These are phyloP conservation scores for Phengaris alcon DNA, from an alignment of 2,888 invertebrate genomes.

Conservation along the genomic window DNA sequence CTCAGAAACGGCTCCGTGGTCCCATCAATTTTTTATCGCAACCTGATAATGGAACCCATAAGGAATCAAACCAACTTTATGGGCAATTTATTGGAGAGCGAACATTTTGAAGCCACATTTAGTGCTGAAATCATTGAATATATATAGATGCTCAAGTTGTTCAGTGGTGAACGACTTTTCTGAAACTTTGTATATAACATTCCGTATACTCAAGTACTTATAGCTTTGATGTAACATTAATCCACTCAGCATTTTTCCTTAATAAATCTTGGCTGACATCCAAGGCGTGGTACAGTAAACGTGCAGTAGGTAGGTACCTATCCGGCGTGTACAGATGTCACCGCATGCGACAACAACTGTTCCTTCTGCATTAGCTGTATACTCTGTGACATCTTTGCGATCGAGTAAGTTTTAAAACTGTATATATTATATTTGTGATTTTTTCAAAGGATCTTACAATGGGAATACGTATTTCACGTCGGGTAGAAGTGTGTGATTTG, in stretches of 20 bases:
- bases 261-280: slow-evolving; percentile 51
- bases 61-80: not conserved
- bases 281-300: slow-evolving; percentile 46
- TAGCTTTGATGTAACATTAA: slow-evolving; percentile 29
- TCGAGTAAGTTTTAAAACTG: not conserved
- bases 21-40: not conserved
- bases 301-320: slow-evolving; percentile 45
- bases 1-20: not conserved
- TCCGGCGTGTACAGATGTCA: slow-evolving; percentile 48
- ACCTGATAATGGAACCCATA: not conserved
- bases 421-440: not conserved
- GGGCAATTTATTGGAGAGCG: not conserved
- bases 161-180: not conserved
- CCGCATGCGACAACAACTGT: slow-evolving; percentile 34
- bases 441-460: not conserved
- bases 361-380: not conserved
- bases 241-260: slow-evolving; percentile 40
- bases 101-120: not conserved
- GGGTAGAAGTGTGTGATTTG: not conserved
- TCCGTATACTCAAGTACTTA: not conserved
- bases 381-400: slow-evolving; percentile 10
- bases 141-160: not conserved
- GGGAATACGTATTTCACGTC: not conserved
- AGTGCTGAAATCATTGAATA: not conserved
- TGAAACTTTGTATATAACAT: not conserved